phyloP scores from a whole-genome alignment of 2,888 invertebrate genomes.

The Julus scandinavius region DNA sequence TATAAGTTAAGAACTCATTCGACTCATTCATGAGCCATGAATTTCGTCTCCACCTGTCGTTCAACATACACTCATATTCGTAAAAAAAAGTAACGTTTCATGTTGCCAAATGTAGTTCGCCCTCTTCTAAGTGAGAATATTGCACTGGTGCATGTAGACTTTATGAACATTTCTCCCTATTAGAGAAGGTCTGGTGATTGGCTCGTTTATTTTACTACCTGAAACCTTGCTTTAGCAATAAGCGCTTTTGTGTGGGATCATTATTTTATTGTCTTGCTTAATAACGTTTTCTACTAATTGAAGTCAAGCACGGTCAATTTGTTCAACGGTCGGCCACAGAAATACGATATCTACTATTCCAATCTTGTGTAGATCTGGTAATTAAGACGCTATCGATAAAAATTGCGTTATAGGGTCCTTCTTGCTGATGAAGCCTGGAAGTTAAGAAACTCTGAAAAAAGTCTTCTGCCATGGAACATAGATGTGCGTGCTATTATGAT shows the following conservation, averaged over 20 bases:
- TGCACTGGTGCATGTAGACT: background rate
- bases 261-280: background rate
- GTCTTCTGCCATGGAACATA: background rate
- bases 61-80: background rate
- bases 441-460: background rate
- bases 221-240: background rate
- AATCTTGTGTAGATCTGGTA: background rate
- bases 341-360: background rate
- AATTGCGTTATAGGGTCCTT: background rate
- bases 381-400: background rate
- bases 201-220: background rate
- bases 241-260: background rate
- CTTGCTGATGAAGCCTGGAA: background rate
- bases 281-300: slow-evolving; percentile 34
- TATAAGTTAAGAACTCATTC: background rate
- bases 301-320: background rate
- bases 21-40: background rate
- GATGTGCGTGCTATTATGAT: background rate
- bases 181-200: background rate
- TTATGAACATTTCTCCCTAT: background rate
- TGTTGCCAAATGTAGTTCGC: background rate
- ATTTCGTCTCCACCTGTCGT: background rate
- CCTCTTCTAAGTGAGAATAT: background rate
- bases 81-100: background rate
- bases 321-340: background rate